A percentile compares a stretch with the other conserved stretches of the same genome.
Evolutionary conservation across 2,113 vertebrate species (phyloP).

Genomic region (Platysteira castanea): DNA sequence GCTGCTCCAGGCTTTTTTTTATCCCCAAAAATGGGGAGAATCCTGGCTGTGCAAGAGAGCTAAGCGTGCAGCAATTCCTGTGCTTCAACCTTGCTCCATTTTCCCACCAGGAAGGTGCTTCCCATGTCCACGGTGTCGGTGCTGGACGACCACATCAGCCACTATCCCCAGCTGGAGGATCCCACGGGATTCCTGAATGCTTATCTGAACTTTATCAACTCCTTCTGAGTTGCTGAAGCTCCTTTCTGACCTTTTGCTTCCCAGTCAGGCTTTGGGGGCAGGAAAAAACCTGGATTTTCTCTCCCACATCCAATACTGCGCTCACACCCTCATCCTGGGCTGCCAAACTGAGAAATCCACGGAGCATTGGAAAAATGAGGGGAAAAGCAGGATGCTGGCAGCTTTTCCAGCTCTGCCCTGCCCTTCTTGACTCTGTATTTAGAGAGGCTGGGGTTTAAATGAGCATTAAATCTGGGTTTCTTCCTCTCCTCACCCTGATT

Average conservation of each 20-base stretch:
- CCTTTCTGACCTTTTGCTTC: neutral
- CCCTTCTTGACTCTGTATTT: neutral
- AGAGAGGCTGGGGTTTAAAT: neutral
- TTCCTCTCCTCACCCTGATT: neutral
- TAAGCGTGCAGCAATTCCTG: neutral
- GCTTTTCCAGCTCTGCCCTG: neutral
- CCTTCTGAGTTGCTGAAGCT: slow-evolving; percentile 79
- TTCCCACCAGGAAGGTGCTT: slow-evolving; percentile 79
- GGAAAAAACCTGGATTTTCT: neutral
- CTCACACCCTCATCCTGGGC: neutral
- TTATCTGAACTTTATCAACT: slow-evolving; percentile 93
- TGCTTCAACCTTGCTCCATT: neutral
- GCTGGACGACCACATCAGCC: slow-evolving; percentile 92
- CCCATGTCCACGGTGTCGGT: slow-evolving; percentile 84
- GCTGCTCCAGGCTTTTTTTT: neutral
- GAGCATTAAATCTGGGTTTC: neutral
- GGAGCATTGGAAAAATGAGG: fast-evolving
- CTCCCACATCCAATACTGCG: neutral
- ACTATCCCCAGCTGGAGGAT: slow-evolving; percentile 96
- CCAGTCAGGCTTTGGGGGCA: neutral
- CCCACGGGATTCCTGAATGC: slow-evolving; percentile 89
- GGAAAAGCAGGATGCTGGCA: neutral
- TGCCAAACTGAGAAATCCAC: neutral
- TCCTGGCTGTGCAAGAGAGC: neutral
- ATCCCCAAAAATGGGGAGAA: neutral